Percentiles rank a stretch among this genome's conserved stretches.
Evolutionary conservation across 2,888 invertebrate genomes (phyloP).

Genomic region (Ethmia dodecea): DNA sequence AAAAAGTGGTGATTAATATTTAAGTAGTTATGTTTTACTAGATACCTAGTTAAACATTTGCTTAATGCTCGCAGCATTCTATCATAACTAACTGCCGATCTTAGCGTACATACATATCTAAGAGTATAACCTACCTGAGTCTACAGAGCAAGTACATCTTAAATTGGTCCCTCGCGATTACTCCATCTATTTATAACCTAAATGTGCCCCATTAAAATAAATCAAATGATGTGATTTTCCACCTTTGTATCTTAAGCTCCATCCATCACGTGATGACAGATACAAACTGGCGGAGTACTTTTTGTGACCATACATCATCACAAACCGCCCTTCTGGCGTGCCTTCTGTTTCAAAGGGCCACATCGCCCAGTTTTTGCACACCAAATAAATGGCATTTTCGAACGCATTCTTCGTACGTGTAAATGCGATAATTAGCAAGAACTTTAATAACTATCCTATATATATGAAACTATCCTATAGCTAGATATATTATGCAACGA

Average conservation of each 20-base stretch:
- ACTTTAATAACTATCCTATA: too few species aligned
- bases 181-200: slow-evolving; percentile 1
- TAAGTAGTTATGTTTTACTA: too few species aligned
- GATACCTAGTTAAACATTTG: too few species aligned
- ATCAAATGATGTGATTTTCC: slow-evolving; percentile 20
- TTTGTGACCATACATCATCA: slow-evolving; percentile 27
- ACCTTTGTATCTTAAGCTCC: slow-evolving; percentile 12
- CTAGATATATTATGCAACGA: too few species aligned
- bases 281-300: slow-evolving; percentile 21
- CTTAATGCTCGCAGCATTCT: too few species aligned
- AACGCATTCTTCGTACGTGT: slow-evolving; percentile 12
- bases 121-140: too few species aligned
- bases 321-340: slow-evolving; percentile 23
- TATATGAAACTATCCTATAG: too few species aligned
- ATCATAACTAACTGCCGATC: too few species aligned
- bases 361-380: slow-evolving; percentile 19
- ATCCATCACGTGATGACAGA: slow-evolving; percentile 20
- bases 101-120: too few species aligned
- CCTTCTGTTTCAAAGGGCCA: slow-evolving; percentile 3
- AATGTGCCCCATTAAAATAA: slow-evolving; percentile 3
- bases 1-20: too few species aligned
- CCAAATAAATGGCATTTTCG: slow-evolving; percentile 1
- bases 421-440: too few species aligned
- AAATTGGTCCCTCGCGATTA: neutral
- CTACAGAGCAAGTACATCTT: too few species aligned